A percentile compares a stretch with the other conserved stretches of the same genome.
Evolutionary conservation across 2,113 vertebrate species (phyloP).

Genomic region (Peromyscus maniculatus): DNA sequence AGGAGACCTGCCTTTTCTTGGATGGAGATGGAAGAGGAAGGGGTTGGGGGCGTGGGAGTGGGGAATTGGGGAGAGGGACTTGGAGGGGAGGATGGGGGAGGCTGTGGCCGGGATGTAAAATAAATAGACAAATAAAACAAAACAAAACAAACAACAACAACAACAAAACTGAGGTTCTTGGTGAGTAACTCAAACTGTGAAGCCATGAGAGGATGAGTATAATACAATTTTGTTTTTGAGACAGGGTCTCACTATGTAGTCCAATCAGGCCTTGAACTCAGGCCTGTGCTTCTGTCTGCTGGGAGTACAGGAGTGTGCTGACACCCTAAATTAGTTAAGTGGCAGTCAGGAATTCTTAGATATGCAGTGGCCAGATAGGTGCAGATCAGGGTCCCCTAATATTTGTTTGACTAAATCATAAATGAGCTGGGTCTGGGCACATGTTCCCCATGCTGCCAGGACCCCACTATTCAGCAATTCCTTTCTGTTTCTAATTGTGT

Average conservation of each 20-base stretch:
- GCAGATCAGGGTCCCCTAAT: not conserved
- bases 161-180: not conserved
- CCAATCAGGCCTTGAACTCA: not conserved
- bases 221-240: not conserved
- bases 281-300: no score
- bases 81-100: not conserved
- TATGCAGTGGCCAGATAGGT: not conserved
- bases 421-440: not conserved
- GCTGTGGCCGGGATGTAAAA: not conserved
- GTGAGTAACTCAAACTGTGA: not conserved
- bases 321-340: not conserved
- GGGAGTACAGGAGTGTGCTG: not conserved
- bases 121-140: not conserved
- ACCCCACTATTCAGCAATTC: accelerated
- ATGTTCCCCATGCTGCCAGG: not conserved
- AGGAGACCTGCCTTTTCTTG: not conserved
- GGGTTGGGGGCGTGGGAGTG: not conserved
- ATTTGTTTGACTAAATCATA: not conserved
- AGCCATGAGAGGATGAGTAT: not conserved
- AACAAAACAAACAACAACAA: not conserved
- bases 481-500: not conserved
- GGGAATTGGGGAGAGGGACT: not conserved
- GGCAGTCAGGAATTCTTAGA: not conserved
- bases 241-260: no score
- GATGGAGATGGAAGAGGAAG: not conserved